These are phyloP conservation scores for Neomonachus schauinslandi DNA, from an alignment of 2,113 vertebrate genomes.

Conservation along the genomic window DNA sequence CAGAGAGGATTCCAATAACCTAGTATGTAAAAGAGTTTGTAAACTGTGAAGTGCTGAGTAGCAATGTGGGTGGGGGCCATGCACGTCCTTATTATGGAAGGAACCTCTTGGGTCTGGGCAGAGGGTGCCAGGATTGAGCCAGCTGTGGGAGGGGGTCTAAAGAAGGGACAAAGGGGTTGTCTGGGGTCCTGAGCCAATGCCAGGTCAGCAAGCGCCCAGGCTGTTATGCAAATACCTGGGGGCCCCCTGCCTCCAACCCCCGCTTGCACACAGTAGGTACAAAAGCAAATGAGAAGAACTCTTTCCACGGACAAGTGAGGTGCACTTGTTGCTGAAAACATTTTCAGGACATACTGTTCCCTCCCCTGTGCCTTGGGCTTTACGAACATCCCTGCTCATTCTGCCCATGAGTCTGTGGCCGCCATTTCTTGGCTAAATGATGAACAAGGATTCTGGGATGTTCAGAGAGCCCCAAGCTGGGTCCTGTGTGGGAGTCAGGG, in stretches of 20 bases:
- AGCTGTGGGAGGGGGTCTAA: background rate
- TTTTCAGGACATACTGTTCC: background rate
- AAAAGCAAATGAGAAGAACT: background rate
- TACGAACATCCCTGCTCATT: background rate
- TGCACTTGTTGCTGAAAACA: background rate
- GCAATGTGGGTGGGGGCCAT: background rate
- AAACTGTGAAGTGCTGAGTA: background rate
- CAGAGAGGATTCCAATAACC: background rate
- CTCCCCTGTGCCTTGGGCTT: background rate
- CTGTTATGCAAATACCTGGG: accelerated
- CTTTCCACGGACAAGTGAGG: background rate
- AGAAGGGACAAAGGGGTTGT: background rate
- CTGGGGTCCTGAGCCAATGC: background rate
- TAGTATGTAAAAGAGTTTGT: background rate
- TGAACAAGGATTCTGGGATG: background rate
- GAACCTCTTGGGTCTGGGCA: background rate
- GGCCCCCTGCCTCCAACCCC: too few species aligned
- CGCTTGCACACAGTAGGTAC: background rate
- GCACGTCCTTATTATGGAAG: background rate
- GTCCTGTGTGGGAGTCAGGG: background rate
- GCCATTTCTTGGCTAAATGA: background rate
- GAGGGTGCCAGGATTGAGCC: background rate
- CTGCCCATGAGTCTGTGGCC: accelerated
- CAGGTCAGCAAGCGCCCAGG: background rate
- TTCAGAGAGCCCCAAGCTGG: background rate